Evolutionary conservation across 2,888 invertebrate species (phyloP).

Genomic region (Nephrotoma flavescens): DNA sequence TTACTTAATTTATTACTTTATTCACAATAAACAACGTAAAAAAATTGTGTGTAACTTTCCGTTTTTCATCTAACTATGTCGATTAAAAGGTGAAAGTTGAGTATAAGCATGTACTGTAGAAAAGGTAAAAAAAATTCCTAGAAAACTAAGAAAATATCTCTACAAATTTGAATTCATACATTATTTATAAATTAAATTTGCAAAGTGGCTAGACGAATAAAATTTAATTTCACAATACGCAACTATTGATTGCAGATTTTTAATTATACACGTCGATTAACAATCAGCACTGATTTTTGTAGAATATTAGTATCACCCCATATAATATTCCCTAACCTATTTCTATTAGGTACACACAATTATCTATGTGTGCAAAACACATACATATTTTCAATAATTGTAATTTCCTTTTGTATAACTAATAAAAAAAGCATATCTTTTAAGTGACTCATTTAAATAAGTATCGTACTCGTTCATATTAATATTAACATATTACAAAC

Average conservation of each 20-base stretch:
- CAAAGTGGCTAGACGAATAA: neutral
- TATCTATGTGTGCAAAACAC: neutral
- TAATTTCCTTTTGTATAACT: neutral
- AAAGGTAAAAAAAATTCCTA: neutral
- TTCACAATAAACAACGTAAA: neutral
- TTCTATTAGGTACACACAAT: neutral
- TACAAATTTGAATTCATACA: neutral
- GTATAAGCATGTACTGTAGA: neutral
- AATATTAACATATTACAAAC: neutral
- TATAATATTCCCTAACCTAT: neutral
- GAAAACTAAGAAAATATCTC: neutral
- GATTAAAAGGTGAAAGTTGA: neutral
- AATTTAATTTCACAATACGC: neutral
- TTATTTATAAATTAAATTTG: neutral
- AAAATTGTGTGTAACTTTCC: neutral
- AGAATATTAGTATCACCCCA: neutral
- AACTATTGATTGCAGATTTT: neutral
- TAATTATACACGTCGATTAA: neutral
- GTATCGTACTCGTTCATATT: neutral
- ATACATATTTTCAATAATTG: neutral
- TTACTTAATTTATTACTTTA: no score
- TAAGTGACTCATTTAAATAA: neutral
- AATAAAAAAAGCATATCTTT: neutral
- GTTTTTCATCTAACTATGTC: neutral
- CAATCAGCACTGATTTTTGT: neutral